phyloP scores from a whole-genome alignment of 1,140 invertebrate species.

The Apis mellifera region DNA sequence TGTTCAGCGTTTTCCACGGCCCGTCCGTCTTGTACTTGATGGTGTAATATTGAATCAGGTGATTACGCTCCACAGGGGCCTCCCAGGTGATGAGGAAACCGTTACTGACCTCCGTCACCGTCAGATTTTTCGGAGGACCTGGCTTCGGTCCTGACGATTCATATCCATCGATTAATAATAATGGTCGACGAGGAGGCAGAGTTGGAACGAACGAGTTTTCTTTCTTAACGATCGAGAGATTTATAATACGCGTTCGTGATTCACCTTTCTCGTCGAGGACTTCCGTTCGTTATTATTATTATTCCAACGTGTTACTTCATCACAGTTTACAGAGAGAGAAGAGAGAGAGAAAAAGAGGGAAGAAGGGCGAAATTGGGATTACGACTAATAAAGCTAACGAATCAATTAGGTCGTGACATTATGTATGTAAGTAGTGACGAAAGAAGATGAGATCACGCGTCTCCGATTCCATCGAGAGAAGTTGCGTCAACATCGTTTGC shows the following conservation, averaged over 20 bases:
- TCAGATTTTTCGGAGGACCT: conserved; percentile 92
- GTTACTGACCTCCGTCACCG: conserved; percentile 91
- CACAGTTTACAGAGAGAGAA: background rate
- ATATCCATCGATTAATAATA: conserved; percentile 24
- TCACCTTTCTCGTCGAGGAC: conserved; percentile 2
- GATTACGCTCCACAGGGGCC: conserved; percentile 88
- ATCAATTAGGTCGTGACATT: conserved; percentile 49
- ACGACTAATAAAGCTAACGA: conserved; percentile 32
- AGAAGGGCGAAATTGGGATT: conserved; percentile 32
- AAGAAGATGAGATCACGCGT: conserved; percentile 51
- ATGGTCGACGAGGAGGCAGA: background rate
- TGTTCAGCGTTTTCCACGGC: conserved; percentile 92
- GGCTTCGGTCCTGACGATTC: conserved; percentile 90
- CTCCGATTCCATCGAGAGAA: conserved; percentile 43
- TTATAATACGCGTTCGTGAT: too few species aligned
- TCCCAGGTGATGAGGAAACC: conserved; percentile 95
- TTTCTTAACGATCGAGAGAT: too few species aligned
- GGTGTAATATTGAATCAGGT: conserved; percentile 93
- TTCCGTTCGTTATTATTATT: background rate
- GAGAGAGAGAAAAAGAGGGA: too few species aligned
- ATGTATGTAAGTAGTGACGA: conserved; percentile 38
- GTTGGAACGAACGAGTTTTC: too few species aligned
- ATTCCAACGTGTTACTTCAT: background rate
- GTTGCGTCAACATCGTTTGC: conserved; percentile 20
- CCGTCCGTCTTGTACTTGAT: conserved; percentile 95